Percentiles rank a stretch among this genome's conserved stretches.
phyloP scores from a whole-genome alignment of 2,113 vertebrate genomes.

The human (Homo sapiens) region DNA sequence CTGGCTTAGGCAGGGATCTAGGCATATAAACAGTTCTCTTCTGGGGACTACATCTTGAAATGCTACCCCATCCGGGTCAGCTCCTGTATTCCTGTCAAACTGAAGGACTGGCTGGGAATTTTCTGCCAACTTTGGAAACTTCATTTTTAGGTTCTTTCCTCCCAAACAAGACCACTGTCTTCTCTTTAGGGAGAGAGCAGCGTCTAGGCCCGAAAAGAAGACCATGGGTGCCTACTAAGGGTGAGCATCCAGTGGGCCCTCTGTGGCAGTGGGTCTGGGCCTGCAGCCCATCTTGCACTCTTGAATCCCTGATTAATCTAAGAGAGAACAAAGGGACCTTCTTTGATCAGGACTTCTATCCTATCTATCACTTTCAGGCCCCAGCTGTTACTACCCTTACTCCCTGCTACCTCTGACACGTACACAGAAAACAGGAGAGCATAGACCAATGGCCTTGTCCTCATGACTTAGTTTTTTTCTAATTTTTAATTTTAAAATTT shows the following conservation, averaged over 20 bases:
- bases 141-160: conserved; percentile 39
- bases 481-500: not conserved
- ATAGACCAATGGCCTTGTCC: not conserved
- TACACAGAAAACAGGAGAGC: not conserved
- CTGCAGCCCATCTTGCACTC: not conserved
- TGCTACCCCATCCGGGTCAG: not conserved
- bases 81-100: not conserved
- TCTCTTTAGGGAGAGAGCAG: not conserved
- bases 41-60: conserved; percentile 28
- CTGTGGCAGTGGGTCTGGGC: not conserved
- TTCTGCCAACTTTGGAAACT: conserved; percentile 46
- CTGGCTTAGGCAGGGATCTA: conserved; percentile 9
- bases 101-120: not conserved
- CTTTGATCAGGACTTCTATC: not conserved
- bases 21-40: conserved; percentile 8
- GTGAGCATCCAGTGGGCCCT: not conserved
- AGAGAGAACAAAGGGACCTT: not conserved
- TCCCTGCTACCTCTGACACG: not conserved
- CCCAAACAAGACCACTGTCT: not conserved
- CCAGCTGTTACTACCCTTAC: conserved; percentile 23
- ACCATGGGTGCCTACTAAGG: not conserved
- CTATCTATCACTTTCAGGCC: not conserved
- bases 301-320: not conserved
- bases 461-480: conserved; percentile 49
- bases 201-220: not conserved